Conservation (phyloP, 2,797 vertebrate species). For the Protonibea diacanthus region DNA sequence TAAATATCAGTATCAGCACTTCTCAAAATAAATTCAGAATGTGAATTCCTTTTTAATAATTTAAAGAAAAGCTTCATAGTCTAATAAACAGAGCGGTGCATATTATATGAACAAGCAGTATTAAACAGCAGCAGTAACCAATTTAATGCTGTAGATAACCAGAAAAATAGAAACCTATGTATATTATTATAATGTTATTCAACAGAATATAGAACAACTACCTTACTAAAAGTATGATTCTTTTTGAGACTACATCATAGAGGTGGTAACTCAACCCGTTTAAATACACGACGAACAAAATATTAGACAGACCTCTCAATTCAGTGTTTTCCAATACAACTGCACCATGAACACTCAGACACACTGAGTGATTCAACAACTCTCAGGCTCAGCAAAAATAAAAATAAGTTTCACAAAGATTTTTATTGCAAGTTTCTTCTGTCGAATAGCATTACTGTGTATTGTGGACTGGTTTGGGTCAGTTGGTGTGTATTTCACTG, state of each 20-base stretch:
- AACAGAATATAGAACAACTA: background rate
- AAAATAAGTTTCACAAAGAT: background rate
- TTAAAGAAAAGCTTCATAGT: background rate
- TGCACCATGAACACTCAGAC: too few relatives aligned
- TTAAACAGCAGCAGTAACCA: background rate
- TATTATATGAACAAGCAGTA: background rate
- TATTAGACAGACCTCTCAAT: background rate
- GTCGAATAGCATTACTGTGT: background rate
- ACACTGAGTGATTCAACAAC: background rate
- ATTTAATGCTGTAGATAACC: background rate
- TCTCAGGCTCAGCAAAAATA: background rate
- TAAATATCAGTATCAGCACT: background rate
- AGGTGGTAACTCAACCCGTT: background rate
- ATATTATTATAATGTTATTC: constrained; percentile 3
- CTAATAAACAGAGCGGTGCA: background rate
- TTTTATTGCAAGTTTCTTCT: background rate
- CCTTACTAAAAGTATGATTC: background rate
- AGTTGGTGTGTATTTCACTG: constrained; percentile 21
- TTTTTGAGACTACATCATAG: background rate
- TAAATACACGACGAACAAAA: background rate
- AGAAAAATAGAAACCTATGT: constrained; percentile 7
- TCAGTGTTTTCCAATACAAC: background rate
- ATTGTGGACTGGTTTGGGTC: background rate
- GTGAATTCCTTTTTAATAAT: background rate
- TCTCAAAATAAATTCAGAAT: background rate